These are phyloP conservation scores for Sebastes goodei DNA, from an alignment of 2,797 vertebrate species.

Conservation along the genomic window DNA sequence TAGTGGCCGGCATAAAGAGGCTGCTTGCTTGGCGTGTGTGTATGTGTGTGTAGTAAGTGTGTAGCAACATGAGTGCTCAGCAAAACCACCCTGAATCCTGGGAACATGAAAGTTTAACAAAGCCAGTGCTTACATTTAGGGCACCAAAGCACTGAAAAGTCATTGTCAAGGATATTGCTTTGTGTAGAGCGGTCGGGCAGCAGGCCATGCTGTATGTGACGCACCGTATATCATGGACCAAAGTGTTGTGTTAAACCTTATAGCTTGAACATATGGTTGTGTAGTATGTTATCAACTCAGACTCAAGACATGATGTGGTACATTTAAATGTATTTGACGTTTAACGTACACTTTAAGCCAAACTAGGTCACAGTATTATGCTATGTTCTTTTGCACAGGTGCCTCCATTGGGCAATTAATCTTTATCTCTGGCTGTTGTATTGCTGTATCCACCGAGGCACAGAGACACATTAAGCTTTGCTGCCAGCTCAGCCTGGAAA, in stretches of 20 bases:
- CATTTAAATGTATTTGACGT: neutral
- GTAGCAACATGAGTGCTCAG: conserved; percentile 26
- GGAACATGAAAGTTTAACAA: conserved; percentile 58
- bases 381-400: neutral
- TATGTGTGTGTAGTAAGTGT: neutral
- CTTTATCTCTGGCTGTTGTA: neutral
- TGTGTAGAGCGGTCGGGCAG: no score
- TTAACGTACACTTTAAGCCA: neutral
- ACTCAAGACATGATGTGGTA: neutral
- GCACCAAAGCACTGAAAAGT: conserved; percentile 10
- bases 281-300: neutral
- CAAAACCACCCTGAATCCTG: conserved; percentile 21
- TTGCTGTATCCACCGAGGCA: neutral
- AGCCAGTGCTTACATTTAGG: conserved; percentile 27
- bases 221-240: neutral
- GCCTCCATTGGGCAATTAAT: neutral
- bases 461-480: neutral
- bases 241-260: neutral
- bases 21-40: no score
- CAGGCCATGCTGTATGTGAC: neutral
- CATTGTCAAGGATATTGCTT: conserved; percentile 11
- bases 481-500: neutral
- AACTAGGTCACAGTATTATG: conserved; percentile 8
- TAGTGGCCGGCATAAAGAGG: neutral
- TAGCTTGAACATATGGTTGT: neutral